Evolutionary conservation across 1,140 invertebrate genomes (phyloP).

Genomic region (Bicyclus anynana): DNA sequence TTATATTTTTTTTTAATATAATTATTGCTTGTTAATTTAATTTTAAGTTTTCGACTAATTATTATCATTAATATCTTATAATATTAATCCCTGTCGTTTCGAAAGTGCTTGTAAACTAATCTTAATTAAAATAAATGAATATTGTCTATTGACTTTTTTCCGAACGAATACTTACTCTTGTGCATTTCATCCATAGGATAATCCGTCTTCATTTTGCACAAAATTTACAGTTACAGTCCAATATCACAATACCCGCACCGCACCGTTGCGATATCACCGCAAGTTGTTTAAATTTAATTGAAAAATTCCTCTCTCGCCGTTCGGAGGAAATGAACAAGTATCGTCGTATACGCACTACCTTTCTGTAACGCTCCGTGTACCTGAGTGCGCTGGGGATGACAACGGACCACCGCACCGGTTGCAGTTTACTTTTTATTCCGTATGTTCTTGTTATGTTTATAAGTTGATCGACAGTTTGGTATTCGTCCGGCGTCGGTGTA

Average conservation of each 20-base stretch:
- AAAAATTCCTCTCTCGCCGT: constrained; percentile 40
- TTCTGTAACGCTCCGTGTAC: constrained; percentile 51
- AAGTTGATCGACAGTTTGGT: constrained; percentile 40
- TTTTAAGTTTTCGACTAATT: no score
- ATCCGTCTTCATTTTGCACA: constrained; percentile 70
- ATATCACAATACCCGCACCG: constrained; percentile 37
- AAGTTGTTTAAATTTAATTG: constrained; percentile 54
- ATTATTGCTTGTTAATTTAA: no score
- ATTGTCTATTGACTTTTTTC: not conserved
- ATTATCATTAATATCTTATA: no score
- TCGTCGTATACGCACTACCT: constrained; percentile 45
- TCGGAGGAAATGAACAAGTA: constrained; percentile 18
- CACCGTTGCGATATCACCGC: constrained; percentile 42
- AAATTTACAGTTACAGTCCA: constrained; percentile 46
- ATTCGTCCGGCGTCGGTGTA: constrained; percentile 33
- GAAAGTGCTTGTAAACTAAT: no score
- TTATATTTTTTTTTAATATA: no score
- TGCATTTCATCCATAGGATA: constrained; percentile 73
- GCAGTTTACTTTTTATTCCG: constrained; percentile 56
- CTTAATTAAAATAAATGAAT: no score
- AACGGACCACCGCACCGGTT: constrained; percentile 38
- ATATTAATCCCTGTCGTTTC: no score
- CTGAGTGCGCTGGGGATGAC: constrained; percentile 58
- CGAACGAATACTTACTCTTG: constrained; percentile 58
- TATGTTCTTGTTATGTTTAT: constrained; percentile 46